Percentiles rank a stretch among this genome's conserved stretches.
Evolutionary conservation across 2,888 invertebrate species (phyloP).

Genomic region (Chrysotoxum bicinctum): DNA sequence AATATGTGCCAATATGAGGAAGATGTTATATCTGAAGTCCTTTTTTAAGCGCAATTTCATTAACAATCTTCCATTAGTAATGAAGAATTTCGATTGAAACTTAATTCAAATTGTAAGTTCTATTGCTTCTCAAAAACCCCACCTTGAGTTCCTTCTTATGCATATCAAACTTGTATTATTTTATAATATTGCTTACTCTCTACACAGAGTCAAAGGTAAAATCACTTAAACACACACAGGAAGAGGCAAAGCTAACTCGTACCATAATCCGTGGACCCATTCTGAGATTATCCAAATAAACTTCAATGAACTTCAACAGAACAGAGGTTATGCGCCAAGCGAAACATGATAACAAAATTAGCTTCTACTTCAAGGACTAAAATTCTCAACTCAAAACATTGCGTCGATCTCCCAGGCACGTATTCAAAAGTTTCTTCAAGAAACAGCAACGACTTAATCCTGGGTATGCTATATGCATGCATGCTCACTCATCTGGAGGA

Average conservation of each 20-base stretch:
- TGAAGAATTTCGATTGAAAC: too few relatives aligned
- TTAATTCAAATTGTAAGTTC: too few relatives aligned
- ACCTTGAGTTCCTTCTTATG: too few relatives aligned
- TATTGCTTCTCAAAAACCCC: too few relatives aligned
- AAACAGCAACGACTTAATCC: not conserved
- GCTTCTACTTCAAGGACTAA: not conserved
- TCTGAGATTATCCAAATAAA: not conserved
- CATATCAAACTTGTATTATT: not conserved
- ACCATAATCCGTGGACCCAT: not conserved
- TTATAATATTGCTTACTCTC: not conserved
- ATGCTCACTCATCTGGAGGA: not conserved
- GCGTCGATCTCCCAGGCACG: not conserved
- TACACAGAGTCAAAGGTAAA: not conserved
- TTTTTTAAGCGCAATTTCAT: too few relatives aligned
- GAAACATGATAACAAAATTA: slow-evolving; percentile 20
- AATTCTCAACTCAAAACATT: not conserved
- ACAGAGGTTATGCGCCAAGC: not conserved
- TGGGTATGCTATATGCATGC: not conserved
- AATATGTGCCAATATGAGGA: too few relatives aligned
- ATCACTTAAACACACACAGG: not conserved
- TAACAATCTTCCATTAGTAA: too few relatives aligned
- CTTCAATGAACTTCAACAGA: not conserved
- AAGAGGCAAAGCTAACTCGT: not conserved
- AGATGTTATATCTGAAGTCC: too few relatives aligned
- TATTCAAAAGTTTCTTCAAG: slow-evolving; percentile 10